Conservation (phyloP, 2,797 vertebrate species). For the Poliocrania exsul region DNA sequence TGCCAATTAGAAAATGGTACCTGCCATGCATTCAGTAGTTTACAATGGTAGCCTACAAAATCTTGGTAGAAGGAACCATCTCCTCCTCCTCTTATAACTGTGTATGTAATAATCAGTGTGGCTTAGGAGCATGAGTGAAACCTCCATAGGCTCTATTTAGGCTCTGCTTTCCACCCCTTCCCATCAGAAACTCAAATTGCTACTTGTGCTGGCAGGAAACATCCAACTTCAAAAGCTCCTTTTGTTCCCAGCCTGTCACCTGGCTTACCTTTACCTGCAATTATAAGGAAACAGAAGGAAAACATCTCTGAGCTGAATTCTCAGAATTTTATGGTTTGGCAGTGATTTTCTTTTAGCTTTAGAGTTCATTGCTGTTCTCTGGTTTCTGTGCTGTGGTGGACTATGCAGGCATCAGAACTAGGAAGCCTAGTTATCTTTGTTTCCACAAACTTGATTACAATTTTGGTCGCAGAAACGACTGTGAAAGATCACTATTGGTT, state of each 20-base stretch:
- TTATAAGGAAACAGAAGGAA: not conserved
- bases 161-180: not conserved
- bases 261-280: not conserved
- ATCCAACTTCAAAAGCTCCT: not conserved
- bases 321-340: not conserved
- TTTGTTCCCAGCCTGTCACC: not conserved
- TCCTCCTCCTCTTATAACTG: not conserved
- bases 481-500: not conserved
- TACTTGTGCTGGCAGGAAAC: not conserved
- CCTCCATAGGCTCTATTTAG: not conserved
- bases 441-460: not conserved
- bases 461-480: not conserved
- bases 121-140: not conserved
- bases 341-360: conserved; percentile 1
- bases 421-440: not conserved
- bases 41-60: not conserved
- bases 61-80: not conserved
- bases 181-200: not conserved
- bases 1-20: not conserved
- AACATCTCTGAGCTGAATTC: not conserved
- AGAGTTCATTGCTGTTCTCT: not conserved
- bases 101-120: not conserved
- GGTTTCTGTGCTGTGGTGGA: not conserved
- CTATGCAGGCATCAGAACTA: not conserved
- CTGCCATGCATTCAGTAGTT: not conserved